A percentile compares a stretch with the other conserved stretches of the same genome.
Evolutionary conservation across 2,888 invertebrate species (phyloP).

Genomic region (Poecilobothrus nobilitatus): DNA sequence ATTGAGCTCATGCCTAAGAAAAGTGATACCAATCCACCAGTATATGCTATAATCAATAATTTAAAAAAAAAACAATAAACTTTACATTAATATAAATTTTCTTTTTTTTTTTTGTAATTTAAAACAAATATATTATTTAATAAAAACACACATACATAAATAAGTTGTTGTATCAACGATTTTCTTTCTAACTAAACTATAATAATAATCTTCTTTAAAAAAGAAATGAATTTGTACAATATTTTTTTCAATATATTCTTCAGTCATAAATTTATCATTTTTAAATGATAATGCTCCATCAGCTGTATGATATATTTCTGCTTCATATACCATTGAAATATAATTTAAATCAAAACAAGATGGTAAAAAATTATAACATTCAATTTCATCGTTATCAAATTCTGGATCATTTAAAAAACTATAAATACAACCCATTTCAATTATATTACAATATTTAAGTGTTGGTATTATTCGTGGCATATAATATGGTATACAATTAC

Average conservation of each 20-base stretch:
- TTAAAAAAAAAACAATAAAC: background rate
- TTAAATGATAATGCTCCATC: conserved; percentile 34
- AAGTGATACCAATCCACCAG: conserved; percentile 71
- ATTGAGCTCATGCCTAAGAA: conserved; percentile 80
- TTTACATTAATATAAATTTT: background rate
- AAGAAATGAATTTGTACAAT: conserved; percentile 66
- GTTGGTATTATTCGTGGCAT: background rate
- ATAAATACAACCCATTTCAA: background rate
- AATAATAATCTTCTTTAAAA: conserved; percentile 62
- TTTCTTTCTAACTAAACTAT: conserved; percentile 64
- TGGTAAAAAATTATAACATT: conserved; percentile 51
- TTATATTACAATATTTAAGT: background rate
- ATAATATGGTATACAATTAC: conserved; percentile 8
- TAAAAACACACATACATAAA: conserved; percentile 60
- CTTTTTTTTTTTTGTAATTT: too few species aligned
- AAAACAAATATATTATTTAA: background rate
- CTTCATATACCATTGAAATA: conserved; percentile 51
- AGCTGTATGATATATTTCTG: conserved; percentile 46
- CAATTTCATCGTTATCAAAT: background rate
- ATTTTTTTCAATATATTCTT: conserved; percentile 45
- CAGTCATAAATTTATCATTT: conserved; percentile 30
- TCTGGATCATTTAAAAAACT: background rate
- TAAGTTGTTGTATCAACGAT: conserved; percentile 77
- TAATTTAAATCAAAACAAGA: conserved; percentile 69
- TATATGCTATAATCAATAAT: conserved; percentile 50